phyloP scores from a whole-genome alignment of 2,797 vertebrate genomes.

The Brachyalestes nurse region DNA sequence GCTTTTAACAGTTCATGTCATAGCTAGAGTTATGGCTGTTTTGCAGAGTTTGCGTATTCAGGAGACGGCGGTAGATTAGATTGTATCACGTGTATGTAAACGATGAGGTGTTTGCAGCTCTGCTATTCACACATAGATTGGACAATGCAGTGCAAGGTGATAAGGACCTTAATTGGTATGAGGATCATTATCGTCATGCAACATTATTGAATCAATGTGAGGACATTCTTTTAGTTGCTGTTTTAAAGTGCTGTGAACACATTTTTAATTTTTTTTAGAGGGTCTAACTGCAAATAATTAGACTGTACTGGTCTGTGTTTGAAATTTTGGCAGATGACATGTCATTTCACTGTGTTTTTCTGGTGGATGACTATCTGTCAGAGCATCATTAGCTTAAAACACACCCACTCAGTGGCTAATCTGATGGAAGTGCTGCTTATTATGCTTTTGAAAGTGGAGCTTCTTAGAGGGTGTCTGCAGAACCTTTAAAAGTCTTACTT shows the following conservation, averaged over 20 bases:
- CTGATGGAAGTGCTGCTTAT: not conserved
- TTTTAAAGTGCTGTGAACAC: not conserved
- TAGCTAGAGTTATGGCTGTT: constrained; percentile 1
- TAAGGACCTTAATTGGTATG: constrained; percentile 26
- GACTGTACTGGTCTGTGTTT: not conserved
- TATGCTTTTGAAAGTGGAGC: not conserved
- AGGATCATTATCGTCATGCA: constrained; percentile 13
- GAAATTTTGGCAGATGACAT: not conserved
- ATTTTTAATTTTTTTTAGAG: not conserved
- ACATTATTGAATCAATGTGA: not conserved
- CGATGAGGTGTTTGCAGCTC: constrained; percentile 35
- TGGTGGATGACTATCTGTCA: not conserved
- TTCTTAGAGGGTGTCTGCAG: not conserved
- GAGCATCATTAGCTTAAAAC: not conserved
- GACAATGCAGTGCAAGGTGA: constrained; percentile 6
- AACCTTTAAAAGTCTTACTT: too few relatives aligned
- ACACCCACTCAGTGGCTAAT: constrained; percentile 1
- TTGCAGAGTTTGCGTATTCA: constrained; percentile 32
- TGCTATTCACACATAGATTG: constrained; percentile 35
- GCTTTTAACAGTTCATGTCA: constrained; percentile 28
- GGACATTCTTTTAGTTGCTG: not conserved
- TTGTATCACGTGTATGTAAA: constrained; percentile 22
- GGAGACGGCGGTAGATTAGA: constrained; percentile 22
- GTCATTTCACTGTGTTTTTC: not conserved
- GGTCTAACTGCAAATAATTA: not conserved